Evolutionary conservation across 1,140 invertebrate species (phyloP), one percentile per base, ranked within the genome.

Genomic region (Doryteuthis pealeii): DNA sequence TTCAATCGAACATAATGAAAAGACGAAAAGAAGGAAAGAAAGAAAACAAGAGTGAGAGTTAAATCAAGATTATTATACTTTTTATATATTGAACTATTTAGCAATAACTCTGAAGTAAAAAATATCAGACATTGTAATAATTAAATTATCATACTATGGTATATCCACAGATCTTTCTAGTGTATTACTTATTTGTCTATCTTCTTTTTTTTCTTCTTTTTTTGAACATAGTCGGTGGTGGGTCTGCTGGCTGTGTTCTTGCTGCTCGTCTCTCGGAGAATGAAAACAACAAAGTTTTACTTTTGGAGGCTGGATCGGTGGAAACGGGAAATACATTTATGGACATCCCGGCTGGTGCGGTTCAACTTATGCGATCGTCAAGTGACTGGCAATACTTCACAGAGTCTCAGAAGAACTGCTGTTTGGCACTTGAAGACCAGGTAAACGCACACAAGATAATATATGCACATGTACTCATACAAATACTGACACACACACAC

Each of bases 311-410:
- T 18, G 90, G 90, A 2, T 87, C 89, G 12, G 82, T 83, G 66
- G 89, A 90, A 82, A 86, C 6, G 90, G 89, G 89, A 89, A 86
- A 73, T 62, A 62, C 18, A 28, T 62, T 62, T 62, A 89, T 90
- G 62, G 84, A 89, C 78, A 90, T 90, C 89, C 89, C 89, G 8
- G 90, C 89, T 15, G 89, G 90, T 14, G 79, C 90, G 33, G 89
- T 90, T 90, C 78, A 90, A 90, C 80, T 79, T 90, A 45, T 88
- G 86, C 78, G 83, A 90, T 80, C 84, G 88, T 45, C 83, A 33
- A 89, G 89, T 77, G 90, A 90, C 81, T 90, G 89, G 89, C 89
- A 84, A 74, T 90, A 90, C 78, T 82, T 89, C 70, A 90, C 89
- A 14, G 83, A 86, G 40, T 85, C 89, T 28, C 89, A 90, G 76